Evolutionary conservation across 2,797 vertebrate species (phyloP).

Genomic region (Onychomys torridus): DNA sequence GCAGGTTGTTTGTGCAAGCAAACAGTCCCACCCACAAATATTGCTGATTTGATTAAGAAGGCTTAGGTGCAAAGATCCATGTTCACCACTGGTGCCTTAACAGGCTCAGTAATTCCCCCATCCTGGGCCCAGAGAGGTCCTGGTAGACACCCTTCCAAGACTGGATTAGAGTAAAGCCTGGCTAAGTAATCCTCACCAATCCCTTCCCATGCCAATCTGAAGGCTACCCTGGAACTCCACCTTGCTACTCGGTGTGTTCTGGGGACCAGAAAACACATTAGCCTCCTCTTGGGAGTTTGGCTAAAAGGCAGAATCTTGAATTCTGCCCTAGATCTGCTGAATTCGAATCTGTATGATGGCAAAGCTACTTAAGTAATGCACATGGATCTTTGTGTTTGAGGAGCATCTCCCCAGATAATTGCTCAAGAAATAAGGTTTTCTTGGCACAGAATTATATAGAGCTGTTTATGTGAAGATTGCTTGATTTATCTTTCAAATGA

Average conservation of each 20-base stretch:
- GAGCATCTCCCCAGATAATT: neutral
- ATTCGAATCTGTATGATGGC: neutral
- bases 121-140: constrained; percentile 37
- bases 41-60: constrained; percentile 83
- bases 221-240: neutral
- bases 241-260: constrained; percentile 6
- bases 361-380: neutral
- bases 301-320: neutral
- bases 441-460: neutral
- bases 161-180: neutral
- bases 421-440: neutral
- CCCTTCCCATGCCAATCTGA: neutral
- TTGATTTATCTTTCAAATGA: constrained; percentile 37
- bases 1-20: constrained; percentile 80
- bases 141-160: constrained; percentile 60
- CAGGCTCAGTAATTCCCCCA: constrained; percentile 61
- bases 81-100: constrained; percentile 60
- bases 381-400: neutral
- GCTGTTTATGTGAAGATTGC: neutral
- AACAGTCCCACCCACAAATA: constrained; percentile 83
- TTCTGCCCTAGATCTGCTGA: neutral
- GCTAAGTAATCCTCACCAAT: neutral
- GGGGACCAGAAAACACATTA: neutral
- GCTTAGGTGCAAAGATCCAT: constrained; percentile 76
- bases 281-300: neutral